Conservation (phyloP, 2,113 vertebrate species). For the Sylvietta virens region DNA sequence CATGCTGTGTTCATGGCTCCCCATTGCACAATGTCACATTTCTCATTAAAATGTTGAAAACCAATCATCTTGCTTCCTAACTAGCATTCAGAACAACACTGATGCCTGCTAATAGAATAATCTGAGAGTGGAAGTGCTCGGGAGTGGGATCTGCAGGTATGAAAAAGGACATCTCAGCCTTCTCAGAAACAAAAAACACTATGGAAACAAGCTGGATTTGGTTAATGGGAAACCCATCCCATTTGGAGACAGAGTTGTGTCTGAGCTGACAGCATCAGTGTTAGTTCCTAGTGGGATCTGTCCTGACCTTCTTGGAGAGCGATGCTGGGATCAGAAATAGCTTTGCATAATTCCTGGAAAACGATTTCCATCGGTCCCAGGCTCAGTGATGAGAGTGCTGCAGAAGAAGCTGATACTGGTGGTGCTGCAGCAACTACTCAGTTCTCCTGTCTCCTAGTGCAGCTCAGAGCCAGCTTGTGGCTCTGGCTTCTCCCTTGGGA, state of each 20-base stretch:
- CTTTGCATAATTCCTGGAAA: background rate
- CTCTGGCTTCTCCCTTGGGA: background rate
- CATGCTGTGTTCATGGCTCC: background rate
- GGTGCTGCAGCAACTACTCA: background rate
- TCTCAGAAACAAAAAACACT: background rate
- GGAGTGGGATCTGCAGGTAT: background rate
- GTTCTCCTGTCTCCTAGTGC: background rate
- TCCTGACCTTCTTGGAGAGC: constrained; percentile 5
- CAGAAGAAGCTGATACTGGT: background rate
- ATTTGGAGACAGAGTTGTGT: background rate
- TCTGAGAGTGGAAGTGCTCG: background rate
- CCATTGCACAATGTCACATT: constrained; percentile 10
- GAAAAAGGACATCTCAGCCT: background rate
- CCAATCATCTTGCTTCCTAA: constrained; percentile 22
- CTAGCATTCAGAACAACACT: constrained; percentile 29
- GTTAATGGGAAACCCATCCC: background rate
- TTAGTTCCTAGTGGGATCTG: constrained; percentile 23
- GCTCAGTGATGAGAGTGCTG: background rate
- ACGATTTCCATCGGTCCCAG: accelerated
- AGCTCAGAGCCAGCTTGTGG: background rate
- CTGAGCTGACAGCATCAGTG: constrained; percentile 47
- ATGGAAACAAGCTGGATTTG: background rate
- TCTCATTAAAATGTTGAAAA: constrained; percentile 70
- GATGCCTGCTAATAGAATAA: background rate
- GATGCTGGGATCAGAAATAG: constrained; percentile 46